Evolutionary conservation across 2,888 invertebrate genomes (phyloP), one percentile per base, ranked within the genome.

Genomic region (Baronia brevicornis): DNA sequence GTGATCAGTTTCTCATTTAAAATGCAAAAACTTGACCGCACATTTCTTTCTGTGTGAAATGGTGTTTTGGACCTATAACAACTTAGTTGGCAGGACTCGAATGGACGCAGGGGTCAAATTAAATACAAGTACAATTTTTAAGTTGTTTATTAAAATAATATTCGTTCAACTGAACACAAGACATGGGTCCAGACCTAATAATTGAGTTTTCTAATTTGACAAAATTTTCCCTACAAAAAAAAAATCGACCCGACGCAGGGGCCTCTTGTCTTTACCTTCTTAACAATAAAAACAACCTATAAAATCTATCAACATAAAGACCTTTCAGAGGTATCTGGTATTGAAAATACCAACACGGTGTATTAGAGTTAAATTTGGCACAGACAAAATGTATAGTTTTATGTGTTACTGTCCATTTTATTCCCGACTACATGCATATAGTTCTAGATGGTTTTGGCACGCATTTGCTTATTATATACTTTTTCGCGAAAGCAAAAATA

Each of bases 141-240:
- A 70, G 73, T 78, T 80, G 82, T 84, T 84, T 84, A 84, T 82
- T 84, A 82, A 82, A 82, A 82, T 82, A 80, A 82, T 82, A 84
- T 79, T 82, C 75, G 80, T 82, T 75, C 79, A 77, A 74, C 73
- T 79, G 84, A 84, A 82, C 82, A 82, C 80, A 82, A 78, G 77
- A 74, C 59, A 74, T 57, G 68, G 75, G 74, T 68, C 64, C 80
- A 72, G 80, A 77, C 74, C 77, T 79, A 79, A 73, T 65, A 73
- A 73, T 65, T 77, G 77, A 77, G 75, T 78, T 75, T 60, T 59
- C 74, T 78, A 80, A 74, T 72, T 78, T 79, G 75, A 69, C 73
- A 79, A 66, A 41, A 62, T 67, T 62, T 65, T 59, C 62, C 65
- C 73, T 69, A 60, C 58, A 60, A 67, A 67, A 64, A 64, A 60